A percentile compares a stretch with the other conserved stretches of the same genome.
Evolutionary conservation across 2,888 invertebrate genomes (phyloP).

Genomic region (Coleophora deauratella): DNA sequence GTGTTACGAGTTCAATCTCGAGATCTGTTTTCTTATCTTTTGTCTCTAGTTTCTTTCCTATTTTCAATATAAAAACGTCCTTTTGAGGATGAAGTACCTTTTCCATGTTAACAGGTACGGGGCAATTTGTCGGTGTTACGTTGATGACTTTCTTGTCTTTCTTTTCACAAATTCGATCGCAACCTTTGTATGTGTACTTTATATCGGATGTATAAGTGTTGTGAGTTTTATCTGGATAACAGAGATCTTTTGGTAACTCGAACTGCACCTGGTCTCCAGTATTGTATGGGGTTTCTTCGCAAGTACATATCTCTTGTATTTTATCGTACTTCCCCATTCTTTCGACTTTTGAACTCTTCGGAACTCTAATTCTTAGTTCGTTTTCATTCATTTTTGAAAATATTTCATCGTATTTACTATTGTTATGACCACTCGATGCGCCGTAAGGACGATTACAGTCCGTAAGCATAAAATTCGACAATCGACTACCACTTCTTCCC

Average conservation of each 20-base stretch:
- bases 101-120: conserved; percentile 51
- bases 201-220: conserved; percentile 47
- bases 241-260: conserved; percentile 44
- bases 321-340: conserved; percentile 50
- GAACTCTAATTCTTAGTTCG: conserved; percentile 61
- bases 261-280: conserved; percentile 63
- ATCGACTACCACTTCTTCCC: conserved; percentile 24
- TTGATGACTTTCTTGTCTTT: conserved; percentile 44
- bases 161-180: conserved; percentile 30
- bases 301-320: conserved; percentile 56
- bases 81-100: conserved; percentile 50
- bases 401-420: conserved; percentile 53
- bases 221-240: conserved; percentile 31
- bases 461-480: conserved; percentile 11
- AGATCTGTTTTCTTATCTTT: conserved; percentile 63
- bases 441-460: conserved; percentile 24
- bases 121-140: conserved; percentile 57
- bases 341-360: conserved; percentile 51
- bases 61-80: conserved; percentile 64
- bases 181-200: conserved; percentile 47
- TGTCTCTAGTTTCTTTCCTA: conserved; percentile 62
- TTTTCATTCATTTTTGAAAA: conserved; percentile 62
- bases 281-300: conserved; percentile 50
- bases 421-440: conserved; percentile 11
- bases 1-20: conserved; percentile 62